These are phyloP conservation scores for Cettia cetti DNA, from an alignment of 2,113 vertebrate genomes.

Conservation along the genomic window DNA sequence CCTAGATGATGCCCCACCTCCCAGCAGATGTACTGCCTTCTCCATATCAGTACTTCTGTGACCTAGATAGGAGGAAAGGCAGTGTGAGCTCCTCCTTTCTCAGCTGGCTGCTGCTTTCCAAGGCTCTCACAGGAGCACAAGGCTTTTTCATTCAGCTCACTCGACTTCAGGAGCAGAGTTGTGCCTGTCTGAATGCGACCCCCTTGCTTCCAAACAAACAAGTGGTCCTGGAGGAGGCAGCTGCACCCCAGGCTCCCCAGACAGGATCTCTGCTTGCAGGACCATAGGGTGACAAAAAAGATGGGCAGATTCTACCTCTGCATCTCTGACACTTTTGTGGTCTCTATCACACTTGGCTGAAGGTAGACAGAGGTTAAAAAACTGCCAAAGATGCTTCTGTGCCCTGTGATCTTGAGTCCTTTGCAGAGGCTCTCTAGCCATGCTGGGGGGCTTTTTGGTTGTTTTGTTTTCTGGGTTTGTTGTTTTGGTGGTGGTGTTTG, in stretches of 20 bases:
- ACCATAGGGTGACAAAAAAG: neutral
- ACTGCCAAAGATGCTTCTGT: neutral
- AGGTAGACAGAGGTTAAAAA: neutral
- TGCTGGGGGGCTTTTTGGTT: neutral
- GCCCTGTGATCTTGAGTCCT: neutral
- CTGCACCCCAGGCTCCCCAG: neutral
- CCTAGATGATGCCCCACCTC: neutral
- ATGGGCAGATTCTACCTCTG: neutral
- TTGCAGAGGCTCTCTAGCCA: neutral
- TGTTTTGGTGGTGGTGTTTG: neutral
- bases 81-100: neutral
- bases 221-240: neutral
- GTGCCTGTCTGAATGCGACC: neutral
- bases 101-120: neutral
- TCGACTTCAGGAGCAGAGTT: neutral
- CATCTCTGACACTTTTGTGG: neutral
- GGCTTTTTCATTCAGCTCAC: neutral
- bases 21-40: neutral
- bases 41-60: fast-evolving
- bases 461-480: neutral
- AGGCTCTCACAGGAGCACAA: fast-evolving
- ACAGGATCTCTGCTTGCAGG: neutral
- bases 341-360: neutral
- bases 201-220: neutral
- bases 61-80: neutral